Base-by-base conservation (phyloP, 2,888 invertebrate genomes). In the Drosophila macrospina region DNA sequence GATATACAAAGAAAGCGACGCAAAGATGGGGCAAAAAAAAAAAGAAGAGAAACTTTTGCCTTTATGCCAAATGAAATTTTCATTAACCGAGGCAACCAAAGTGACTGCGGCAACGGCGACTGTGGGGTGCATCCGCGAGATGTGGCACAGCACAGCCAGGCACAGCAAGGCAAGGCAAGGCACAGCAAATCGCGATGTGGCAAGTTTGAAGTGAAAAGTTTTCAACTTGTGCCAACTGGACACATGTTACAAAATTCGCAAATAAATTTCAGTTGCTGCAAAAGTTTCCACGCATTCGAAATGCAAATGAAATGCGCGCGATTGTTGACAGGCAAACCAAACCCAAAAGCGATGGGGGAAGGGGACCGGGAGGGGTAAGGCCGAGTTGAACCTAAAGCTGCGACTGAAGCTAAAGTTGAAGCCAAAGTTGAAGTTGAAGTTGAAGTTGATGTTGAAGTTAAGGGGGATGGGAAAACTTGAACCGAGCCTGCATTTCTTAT, bases 221-320 rank as follows among this genome's bases (percentile, higher is more conserved):
- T 87, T 82, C 80, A 75, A 87, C 86, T 87, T 79, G 64, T 50
- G 57, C 73, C 84, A 66, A 79, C 80, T 85, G 88, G 83, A 83
- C 83, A 83, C 83, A 83, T 83, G 83, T 87, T 85, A 82, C 88
- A 70, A 82, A 82, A 87, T 83, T 83, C 80, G 88, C 86, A 83
- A 83, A 83, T 87, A 87, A 79, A 85, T 83, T 83, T 87, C 69
- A 65, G 69, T 66, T 63, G 64, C 66, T 65, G 56, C 59, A 61
- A 62, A 83, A 83, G 55, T 83, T 77, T 77, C 60, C 65, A 73
- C 83, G 78, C 86, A 82, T 85, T 83, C 69, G 64, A 69, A 85
- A 83, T 83, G 83, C 88, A 83, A 83, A 87, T 83, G 86, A 83
- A 87, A 82, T 77, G 88, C 86, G 78, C 85, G 83, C 77, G 63